phyloP scores from a whole-genome alignment of 2,888 invertebrate genomes.

The Galerucella calmariensis region DNA sequence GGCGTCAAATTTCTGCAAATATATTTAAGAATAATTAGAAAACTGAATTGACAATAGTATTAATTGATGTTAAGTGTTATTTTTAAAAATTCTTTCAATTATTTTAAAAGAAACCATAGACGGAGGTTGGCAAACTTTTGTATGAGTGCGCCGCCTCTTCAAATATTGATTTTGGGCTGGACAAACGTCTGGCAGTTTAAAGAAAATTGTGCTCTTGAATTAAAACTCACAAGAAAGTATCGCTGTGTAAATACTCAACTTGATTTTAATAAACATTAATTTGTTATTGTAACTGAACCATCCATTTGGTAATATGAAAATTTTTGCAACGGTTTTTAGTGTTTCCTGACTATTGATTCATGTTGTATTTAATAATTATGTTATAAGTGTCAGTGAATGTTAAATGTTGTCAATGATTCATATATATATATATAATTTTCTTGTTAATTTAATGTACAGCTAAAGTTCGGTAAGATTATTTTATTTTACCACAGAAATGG shows the following conservation, averaged over 20 bases:
- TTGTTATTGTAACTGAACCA: constrained; percentile 25
- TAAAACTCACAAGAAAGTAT: constrained; percentile 40
- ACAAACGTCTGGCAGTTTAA: constrained; percentile 48
- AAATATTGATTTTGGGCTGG: constrained; percentile 61
- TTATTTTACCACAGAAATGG: constrained; percentile 28
- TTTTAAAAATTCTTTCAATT: constrained; percentile 9
- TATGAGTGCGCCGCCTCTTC: constrained; percentile 55
- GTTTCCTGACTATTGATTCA: constrained; percentile 46
- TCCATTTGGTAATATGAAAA: constrained; percentile 25
- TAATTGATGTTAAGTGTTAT: neutral
- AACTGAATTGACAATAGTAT: constrained; percentile 1
- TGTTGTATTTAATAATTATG: constrained; percentile 41
- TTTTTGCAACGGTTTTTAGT: constrained; percentile 37
- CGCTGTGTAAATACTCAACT: constrained; percentile 43
- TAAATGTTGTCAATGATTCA: constrained; percentile 30
- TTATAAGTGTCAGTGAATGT: constrained; percentile 42
- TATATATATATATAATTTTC: constrained; percentile 23
- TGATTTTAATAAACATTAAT: constrained; percentile 34
- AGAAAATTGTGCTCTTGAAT: constrained; percentile 46
- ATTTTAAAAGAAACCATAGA: constrained; percentile 29
- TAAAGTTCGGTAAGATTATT: constrained; percentile 33
- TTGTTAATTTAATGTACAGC: constrained; percentile 20
- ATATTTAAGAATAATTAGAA: constrained; percentile 34
- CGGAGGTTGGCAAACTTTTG: constrained; percentile 38
- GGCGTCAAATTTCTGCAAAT: constrained; percentile 49